Percentiles rank a stretch among this genome's conserved stretches.
phyloP scores from a whole-genome alignment of 2,113 vertebrate species.

The Pavo muticus region DNA sequence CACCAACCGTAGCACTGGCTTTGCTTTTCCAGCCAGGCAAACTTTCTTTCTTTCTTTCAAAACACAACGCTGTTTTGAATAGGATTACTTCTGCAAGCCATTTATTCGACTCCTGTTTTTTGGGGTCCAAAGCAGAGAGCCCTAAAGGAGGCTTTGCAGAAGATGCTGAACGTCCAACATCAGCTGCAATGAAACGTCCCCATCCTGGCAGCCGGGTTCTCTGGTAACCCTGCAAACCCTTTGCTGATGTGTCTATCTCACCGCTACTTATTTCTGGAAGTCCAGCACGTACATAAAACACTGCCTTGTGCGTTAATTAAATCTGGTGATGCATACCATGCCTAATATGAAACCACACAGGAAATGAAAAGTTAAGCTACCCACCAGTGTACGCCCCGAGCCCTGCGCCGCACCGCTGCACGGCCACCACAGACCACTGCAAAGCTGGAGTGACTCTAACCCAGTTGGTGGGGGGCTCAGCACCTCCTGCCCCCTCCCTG shows the following conservation, averaged over 20 bases:
- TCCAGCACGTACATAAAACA: neutral
- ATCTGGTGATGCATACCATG: neutral
- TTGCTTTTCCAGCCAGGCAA: neutral
- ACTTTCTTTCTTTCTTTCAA: neutral
- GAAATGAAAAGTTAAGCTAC: constrained; percentile 68
- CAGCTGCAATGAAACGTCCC: neutral
- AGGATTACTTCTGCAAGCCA: neutral
- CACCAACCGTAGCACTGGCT: neutral
- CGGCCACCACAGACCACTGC: neutral
- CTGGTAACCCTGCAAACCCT: neutral
- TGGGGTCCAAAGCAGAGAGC: neutral
- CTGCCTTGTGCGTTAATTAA: constrained; percentile 28
- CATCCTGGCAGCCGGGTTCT: neutral
- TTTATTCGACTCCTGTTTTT: neutral
- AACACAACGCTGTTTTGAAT: neutral
- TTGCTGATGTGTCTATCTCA: neutral
- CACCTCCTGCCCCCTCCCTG: neutral
- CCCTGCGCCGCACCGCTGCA: neutral
- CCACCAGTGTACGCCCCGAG: fast-evolving
- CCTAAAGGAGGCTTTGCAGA: neutral
- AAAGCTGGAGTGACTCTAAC: neutral
- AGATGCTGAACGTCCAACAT: neutral
- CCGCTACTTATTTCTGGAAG: constrained; percentile 21
- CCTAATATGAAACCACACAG: constrained; percentile 36
- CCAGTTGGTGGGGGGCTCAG: neutral